phyloP scores from a whole-genome alignment of 2,113 vertebrate species.

The Rousettus leschenaultii region DNA sequence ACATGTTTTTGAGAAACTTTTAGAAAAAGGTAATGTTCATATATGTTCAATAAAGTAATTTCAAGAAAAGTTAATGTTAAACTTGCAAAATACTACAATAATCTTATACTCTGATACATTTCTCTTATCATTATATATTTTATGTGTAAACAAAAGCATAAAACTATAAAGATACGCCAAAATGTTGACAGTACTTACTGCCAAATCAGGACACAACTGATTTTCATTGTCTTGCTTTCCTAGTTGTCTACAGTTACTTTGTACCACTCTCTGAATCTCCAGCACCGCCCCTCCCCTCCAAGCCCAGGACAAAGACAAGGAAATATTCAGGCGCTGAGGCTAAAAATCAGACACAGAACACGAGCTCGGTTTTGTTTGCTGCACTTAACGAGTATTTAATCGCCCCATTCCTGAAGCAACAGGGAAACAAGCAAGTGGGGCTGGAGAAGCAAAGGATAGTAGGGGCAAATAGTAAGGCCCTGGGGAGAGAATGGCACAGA shows the following conservation, averaged over 20 bases:
- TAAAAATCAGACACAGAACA: not conserved
- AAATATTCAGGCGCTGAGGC: not conserved
- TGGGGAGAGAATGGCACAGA: not conserved
- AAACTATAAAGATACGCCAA: not conserved
- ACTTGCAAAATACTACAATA: not conserved
- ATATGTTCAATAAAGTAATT: not conserved
- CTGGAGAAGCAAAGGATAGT: not conserved
- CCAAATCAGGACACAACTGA: not conserved
- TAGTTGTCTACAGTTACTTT: not conserved
- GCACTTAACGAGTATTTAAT: not conserved
- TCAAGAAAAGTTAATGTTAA: not conserved
- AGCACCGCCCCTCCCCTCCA: not conserved
- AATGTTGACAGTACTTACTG: not conserved
- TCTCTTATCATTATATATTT: too few relatives aligned
- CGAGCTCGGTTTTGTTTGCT: not conserved
- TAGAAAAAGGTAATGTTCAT: not conserved
- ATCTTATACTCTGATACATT: too few relatives aligned
- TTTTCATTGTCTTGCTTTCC: not conserved
- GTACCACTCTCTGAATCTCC: not conserved
- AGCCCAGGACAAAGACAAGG: not conserved
- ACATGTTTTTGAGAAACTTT: not conserved
- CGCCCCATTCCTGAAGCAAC: not conserved
- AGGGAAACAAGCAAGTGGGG: not conserved
- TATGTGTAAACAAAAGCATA: not conserved
- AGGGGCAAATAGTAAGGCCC: not conserved